A percentile compares a stretch with the other conserved stretches of the same genome.
Evolutionary conservation across 2,113 vertebrate species (phyloP).

Genomic region (Odontophorus gujanensis): DNA sequence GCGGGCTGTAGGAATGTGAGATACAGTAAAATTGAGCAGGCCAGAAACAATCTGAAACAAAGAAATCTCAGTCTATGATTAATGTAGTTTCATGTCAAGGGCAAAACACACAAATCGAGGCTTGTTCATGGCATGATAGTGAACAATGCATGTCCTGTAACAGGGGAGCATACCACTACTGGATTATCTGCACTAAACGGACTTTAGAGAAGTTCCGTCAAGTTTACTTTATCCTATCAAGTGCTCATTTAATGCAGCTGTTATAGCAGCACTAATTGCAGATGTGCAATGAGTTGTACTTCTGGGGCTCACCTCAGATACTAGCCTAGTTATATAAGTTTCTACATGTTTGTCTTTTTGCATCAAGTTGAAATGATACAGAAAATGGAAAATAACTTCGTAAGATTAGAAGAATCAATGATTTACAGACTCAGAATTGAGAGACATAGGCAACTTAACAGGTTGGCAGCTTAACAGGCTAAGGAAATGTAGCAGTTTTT

Average conservation of each 20-base stretch:
- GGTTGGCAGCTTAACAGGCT: neutral
- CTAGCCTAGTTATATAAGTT: neutral
- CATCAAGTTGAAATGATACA: neutral
- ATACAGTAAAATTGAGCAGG: neutral
- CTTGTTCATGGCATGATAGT: neutral
- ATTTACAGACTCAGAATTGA: neutral
- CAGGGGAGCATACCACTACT: neutral
- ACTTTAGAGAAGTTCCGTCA: neutral
- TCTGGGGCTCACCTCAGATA: neutral
- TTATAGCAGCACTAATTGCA: neutral
- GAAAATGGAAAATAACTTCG: neutral
- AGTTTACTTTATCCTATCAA: neutral
- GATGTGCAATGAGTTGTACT: neutral
- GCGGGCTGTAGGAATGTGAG: neutral
- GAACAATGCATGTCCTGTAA: neutral
- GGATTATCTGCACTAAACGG: neutral
- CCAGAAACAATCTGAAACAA: neutral
- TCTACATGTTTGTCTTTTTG: neutral
- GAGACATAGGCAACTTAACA: neutral
- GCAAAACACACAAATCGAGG: neutral
- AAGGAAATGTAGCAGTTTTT: neutral
- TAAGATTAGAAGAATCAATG: neutral
- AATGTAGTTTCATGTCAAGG: neutral
- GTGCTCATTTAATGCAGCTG: neutral
- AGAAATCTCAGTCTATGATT: slow-evolving; percentile 9